Evolutionary conservation across 2,888 invertebrate genomes (phyloP), one percentile per base, ranked within the genome.

Genomic region (Euplexia lucipara): DNA sequence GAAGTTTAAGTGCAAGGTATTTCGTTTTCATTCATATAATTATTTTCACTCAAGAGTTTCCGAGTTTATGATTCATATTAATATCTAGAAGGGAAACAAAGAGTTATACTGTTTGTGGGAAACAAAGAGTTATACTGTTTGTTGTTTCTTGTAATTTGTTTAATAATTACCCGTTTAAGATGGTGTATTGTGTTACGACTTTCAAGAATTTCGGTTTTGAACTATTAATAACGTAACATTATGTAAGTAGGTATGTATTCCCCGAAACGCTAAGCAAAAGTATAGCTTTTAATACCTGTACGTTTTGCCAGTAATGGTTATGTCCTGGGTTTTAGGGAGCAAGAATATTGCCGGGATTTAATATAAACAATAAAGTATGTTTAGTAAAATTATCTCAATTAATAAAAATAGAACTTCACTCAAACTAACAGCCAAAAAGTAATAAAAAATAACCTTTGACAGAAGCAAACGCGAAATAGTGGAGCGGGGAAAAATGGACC

Each of bases 1-100:
- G 34, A 64, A 80, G 66, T 76, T 78, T 68, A 70, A 75, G 73
- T 75, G 56, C 69, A 61, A 76, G 69, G 64, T 75, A 75, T 72
- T 70, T 72, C 30, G 37, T 66, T 68, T 70, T 71, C 56, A 72
- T 62, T 79, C 66, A 44, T 26, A 65, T 54, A 69, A 66, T 66
- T 60, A 69, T 59, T 71, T 71, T 67, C 63, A 64, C 60, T 67
- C 56, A 26, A 34, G 32, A 42, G 68, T 47, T 78, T 68, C 54
- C 12, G 22, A 26, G 48, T 54, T 64, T 30, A 64, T 37, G 22
- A 65, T 65, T 74, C 62, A 67, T 78, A 69, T 81, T 74, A 68
- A 68, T 74, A 73, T 65, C 30, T 37, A 8, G 22, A 34, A 75
- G 39, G 47, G 53, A 68, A 76, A 70, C 64, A 79, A 70, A 62